phyloP scores from a whole-genome alignment of 2,113 vertebrate genomes.

The Chiloscyllium plagiosum region DNA sequence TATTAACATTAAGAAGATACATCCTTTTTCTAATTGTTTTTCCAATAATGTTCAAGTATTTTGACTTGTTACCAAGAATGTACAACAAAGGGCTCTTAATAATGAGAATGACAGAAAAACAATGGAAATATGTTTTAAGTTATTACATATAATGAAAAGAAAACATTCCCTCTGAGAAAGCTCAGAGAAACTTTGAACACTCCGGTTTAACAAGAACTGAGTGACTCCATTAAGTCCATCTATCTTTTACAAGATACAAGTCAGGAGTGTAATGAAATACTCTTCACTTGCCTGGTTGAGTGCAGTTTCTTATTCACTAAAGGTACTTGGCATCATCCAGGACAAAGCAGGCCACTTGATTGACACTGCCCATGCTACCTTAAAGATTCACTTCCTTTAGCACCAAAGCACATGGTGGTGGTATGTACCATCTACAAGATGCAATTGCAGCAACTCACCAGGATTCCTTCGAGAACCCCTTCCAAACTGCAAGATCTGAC shows the following conservation, averaged over 20 bases:
- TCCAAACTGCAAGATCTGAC: background rate
- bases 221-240: background rate
- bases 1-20: background rate
- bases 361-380: too few species aligned
- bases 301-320: too few species aligned
- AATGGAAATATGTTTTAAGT: background rate
- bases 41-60: background rate
- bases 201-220: background rate
- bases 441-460: background rate
- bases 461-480: background rate
- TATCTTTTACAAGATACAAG: too few species aligned
- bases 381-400: background rate
- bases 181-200: background rate
- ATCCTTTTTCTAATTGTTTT: background rate
- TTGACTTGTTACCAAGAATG: background rate
- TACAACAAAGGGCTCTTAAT: background rate
- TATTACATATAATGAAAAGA: background rate
- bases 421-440: background rate
- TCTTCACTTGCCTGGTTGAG: too few species aligned
- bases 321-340: too few species aligned
- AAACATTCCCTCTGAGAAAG: background rate
- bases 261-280: too few species aligned
- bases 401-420: background rate
- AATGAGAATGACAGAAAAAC: background rate
- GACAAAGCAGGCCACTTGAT: too few species aligned